Conservation (phyloP, 2,113 vertebrate genomes). For the Grantiella picta region DNA sequence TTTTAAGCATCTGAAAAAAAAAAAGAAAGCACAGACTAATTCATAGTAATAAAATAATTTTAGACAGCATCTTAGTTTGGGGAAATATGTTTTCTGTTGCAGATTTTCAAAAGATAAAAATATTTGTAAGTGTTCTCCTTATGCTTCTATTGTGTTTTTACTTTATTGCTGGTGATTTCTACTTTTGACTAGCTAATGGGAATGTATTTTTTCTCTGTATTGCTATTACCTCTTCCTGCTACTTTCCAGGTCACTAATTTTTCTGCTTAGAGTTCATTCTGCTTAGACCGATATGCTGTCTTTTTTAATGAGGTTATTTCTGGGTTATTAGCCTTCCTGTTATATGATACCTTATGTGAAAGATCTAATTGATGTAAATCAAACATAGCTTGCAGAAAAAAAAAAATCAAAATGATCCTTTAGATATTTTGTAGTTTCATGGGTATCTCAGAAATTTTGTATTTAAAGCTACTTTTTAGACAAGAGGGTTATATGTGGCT, state of each 20-base stretch:
- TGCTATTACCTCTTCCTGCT: conserved; percentile 90
- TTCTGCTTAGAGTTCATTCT: conserved; percentile 98
- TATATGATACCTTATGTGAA: conserved; percentile 94
- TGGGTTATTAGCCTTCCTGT: conserved; percentile 99
- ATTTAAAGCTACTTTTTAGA: conserved; percentile 63
- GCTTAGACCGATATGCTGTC: conserved; percentile 95
- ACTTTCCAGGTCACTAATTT: conserved; percentile 99
- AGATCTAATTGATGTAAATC: conserved; percentile 97
- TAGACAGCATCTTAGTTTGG: neutral
- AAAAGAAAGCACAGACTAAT: neutral
- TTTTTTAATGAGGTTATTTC: conserved; percentile 99
- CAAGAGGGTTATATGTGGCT: conserved; percentile 69
- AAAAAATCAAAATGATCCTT: conserved; percentile 84
- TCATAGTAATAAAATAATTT: neutral
- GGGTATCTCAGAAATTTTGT: conserved; percentile 59
- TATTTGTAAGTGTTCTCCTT: conserved; percentile 37
- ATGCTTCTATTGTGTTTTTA: conserved; percentile 60
- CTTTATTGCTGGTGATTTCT: conserved; percentile 67
- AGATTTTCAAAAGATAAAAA: conserved; percentile 61
- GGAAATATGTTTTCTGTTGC: neutral
- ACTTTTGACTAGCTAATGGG: conserved; percentile 78
- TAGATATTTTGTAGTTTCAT: conserved; percentile 57
- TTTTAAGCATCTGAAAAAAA: neutral
- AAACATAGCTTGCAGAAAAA: conserved; percentile 84
- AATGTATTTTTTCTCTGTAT: conserved; percentile 80